A percentile compares a stretch with the other conserved stretches of the same genome.
phyloP scores from a whole-genome alignment of 1,140 invertebrate genomes.

The Sinella curviseta region DNA sequence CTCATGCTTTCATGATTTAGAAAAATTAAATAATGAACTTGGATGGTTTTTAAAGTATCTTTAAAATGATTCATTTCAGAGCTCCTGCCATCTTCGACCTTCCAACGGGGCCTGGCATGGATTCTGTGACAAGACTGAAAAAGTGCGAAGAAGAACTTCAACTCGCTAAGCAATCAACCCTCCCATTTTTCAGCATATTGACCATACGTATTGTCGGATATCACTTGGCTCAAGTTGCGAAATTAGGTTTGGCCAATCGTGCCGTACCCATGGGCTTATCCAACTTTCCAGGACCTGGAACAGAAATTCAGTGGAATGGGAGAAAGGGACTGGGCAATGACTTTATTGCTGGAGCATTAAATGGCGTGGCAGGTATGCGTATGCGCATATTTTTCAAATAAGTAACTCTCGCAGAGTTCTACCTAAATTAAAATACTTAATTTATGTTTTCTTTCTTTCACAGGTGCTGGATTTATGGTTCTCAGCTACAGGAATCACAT shows the following conservation, averaged over 20 bases:
- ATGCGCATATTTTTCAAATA: no score
- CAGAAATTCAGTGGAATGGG: not conserved
- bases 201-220: not conserved
- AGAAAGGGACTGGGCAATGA: not conserved
- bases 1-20: no score
- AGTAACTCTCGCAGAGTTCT: no score
- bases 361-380: not conserved
- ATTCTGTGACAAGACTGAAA: not conserved
- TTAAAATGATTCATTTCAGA: no score
- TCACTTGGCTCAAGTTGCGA: not conserved
- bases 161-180: not conserved
- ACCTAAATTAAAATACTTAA: no score
- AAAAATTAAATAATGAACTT: no score
- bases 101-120: not conserved
- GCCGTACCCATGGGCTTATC: not conserved
- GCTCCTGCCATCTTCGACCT: not conserved
- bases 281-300: conserved; percentile 5
- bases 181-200: not conserved
- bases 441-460: not conserved
- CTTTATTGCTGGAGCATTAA: not conserved
- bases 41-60: no score
- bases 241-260: not conserved
- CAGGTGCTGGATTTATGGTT: not conserved
- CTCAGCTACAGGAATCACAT: not conserved
- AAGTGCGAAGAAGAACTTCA: not conserved